Percentiles rank a stretch among this genome's conserved stretches.
phyloP scores from a whole-genome alignment of 2,113 vertebrate species.

The Dermatemys mawii region DNA sequence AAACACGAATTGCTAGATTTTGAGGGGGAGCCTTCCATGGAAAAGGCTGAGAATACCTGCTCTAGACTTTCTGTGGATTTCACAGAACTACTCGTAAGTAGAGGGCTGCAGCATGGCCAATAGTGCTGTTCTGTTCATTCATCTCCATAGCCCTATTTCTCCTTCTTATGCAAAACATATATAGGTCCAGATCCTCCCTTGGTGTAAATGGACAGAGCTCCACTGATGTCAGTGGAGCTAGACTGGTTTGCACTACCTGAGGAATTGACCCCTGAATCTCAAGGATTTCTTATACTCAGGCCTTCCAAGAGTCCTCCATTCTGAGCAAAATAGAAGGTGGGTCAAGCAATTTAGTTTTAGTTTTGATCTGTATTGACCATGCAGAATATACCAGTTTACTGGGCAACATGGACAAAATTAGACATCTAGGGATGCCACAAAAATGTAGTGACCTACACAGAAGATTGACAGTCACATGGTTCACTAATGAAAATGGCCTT shows the following conservation, averaged over 20 bases:
- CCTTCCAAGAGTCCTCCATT: neutral
- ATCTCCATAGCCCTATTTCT: neutral
- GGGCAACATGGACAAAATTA: rapidly evolving
- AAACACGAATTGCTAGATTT: neutral
- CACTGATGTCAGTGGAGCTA: neutral
- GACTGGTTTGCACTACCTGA: neutral
- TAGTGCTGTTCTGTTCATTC: neutral
- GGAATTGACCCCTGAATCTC: neutral
- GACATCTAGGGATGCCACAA: rapidly evolving
- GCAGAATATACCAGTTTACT: neutral
- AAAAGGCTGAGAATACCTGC: neutral
- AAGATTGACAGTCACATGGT: neutral
- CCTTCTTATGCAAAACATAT: neutral
- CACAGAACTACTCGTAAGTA: neutral
- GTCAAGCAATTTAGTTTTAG: neutral
- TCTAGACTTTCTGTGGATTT: neutral
- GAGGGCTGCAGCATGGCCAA: neutral
- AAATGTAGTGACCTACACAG: rapidly evolving
- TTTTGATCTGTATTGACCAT: rapidly evolving
- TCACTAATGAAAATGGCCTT: neutral
- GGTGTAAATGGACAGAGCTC: neutral
- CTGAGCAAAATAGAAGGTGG: neutral
- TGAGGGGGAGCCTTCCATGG: neutral
- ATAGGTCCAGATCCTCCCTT: neutral
- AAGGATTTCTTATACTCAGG: neutral